These are phyloP conservation scores for Lamprotornis superbus DNA, from an alignment of 2,113 vertebrate species.

Conservation along the genomic window DNA sequence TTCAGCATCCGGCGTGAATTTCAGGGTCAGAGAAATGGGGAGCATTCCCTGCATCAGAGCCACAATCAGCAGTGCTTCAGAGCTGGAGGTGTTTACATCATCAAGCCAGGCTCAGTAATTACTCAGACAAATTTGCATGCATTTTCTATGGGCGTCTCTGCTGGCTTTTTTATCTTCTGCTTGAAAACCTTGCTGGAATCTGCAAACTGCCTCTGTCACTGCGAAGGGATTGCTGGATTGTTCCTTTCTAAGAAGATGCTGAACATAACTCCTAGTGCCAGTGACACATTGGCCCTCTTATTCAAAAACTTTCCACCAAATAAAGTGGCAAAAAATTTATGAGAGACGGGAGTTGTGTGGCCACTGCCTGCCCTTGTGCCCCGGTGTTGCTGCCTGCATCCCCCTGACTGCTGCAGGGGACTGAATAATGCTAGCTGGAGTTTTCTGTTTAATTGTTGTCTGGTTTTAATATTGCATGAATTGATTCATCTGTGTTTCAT, in stretches of 20 bases:
- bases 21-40: not conserved
- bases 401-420: not conserved
- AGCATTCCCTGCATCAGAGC: not conserved
- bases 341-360: fast-evolving
- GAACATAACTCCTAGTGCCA: not conserved
- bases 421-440: not conserved
- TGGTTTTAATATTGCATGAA: not conserved
- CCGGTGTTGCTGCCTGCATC: fast-evolving
- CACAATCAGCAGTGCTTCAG: not conserved
- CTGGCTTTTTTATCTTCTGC: not conserved
- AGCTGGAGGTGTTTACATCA: not conserved
- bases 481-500: not conserved
- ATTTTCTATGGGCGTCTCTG: not conserved
- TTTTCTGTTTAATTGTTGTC: not conserved
- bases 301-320: not conserved
- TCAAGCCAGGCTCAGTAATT: not conserved
- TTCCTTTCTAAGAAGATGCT: not conserved
- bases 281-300: not conserved
- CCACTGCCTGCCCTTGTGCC: fast-evolving
- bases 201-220: not conserved
- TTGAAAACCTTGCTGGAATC: not conserved
- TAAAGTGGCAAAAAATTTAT: not conserved
- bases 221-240: not conserved
- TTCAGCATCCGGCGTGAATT: fast-evolving
- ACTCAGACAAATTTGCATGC: constrained; percentile 9